phyloP scores from a whole-genome alignment of 2,888 invertebrate species.

The Axea sp. region DNA sequence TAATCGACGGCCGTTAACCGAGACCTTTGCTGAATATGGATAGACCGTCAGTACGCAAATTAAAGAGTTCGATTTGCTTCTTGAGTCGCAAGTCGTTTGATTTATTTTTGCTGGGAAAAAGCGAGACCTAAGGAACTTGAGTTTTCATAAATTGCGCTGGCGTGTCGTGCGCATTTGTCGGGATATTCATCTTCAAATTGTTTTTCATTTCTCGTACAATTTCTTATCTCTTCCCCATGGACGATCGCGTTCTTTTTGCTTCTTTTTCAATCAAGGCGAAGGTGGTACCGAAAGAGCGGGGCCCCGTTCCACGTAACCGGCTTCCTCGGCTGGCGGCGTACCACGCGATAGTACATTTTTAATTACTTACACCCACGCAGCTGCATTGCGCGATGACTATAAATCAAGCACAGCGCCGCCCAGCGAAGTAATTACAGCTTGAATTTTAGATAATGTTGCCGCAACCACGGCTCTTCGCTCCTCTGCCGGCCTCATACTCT shows the following conservation, averaged over 20 bases:
- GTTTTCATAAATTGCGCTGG: constrained; percentile 35
- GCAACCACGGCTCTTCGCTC: constrained; percentile 76
- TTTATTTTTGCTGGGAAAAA: constrained; percentile 13
- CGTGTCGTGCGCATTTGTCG: constrained; percentile 54
- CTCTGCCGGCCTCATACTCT: constrained; percentile 52
- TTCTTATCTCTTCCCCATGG: constrained; percentile 62
- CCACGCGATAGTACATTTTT: constrained; percentile 80
- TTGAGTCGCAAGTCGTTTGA: constrained; percentile 14
- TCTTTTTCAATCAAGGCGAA: constrained; percentile 71
- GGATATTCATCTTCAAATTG: constrained; percentile 61
- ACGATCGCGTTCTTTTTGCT: constrained; percentile 62
- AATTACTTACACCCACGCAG: constrained; percentile 80
- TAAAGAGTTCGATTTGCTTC: constrained; percentile 23
- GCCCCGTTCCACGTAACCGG: constrained; percentile 68
- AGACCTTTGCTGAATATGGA: constrained; percentile 52
- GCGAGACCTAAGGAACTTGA: no score
- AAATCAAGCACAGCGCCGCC: constrained; percentile 79
- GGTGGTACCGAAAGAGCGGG: constrained; percentile 72
- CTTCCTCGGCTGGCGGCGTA: constrained; percentile 70
- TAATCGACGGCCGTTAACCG: constrained; percentile 53
- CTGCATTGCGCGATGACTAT: constrained; percentile 80
- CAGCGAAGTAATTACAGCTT: constrained; percentile 80
- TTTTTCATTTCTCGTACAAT: constrained; percentile 59
- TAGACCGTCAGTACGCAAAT: constrained; percentile 31
- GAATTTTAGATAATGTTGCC: constrained; percentile 80